A percentile compares a stretch with the other conserved stretches of the same genome.
These are phyloP conservation scores for Callochromis pleurospilus DNA, from an alignment of 2,113 vertebrate genomes.

Conservation along the genomic window DNA sequence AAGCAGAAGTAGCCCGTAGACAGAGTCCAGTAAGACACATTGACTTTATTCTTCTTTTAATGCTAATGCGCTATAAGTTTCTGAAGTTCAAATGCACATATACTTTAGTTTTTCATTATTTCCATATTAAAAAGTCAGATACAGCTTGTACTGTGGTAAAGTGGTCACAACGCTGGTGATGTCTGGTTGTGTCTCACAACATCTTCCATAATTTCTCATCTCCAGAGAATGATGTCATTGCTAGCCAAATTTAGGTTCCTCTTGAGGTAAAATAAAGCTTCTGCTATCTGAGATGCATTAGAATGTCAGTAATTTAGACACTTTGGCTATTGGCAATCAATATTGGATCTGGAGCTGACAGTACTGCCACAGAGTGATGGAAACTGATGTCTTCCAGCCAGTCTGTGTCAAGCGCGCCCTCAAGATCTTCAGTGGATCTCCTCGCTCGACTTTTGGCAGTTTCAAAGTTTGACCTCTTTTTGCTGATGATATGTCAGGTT, in stretches of 20 bases:
- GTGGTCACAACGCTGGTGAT: background rate
- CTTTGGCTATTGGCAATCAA: background rate
- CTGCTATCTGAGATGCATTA: background rate
- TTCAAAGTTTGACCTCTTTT: background rate
- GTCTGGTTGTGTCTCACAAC: background rate
- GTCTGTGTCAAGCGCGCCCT: accelerated
- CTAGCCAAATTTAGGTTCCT: background rate
- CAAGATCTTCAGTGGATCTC: background rate
- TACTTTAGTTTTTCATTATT: background rate
- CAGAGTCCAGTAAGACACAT: background rate
- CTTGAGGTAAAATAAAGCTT: background rate
- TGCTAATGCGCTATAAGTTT: background rate
- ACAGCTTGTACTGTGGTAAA: background rate
- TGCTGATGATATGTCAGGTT: background rate
- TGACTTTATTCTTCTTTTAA: background rate
- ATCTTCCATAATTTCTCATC: background rate
- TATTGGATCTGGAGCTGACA: background rate
- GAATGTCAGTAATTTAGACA: background rate
- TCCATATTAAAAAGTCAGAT: background rate
- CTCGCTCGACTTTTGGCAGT: background rate
- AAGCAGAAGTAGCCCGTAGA: background rate
- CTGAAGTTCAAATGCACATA: background rate
- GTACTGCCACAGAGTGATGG: background rate
- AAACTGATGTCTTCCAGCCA: background rate
- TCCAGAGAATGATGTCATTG: background rate